Conservation (phyloP, 2,888 invertebrate species). For the Macrophya annulata region DNA sequence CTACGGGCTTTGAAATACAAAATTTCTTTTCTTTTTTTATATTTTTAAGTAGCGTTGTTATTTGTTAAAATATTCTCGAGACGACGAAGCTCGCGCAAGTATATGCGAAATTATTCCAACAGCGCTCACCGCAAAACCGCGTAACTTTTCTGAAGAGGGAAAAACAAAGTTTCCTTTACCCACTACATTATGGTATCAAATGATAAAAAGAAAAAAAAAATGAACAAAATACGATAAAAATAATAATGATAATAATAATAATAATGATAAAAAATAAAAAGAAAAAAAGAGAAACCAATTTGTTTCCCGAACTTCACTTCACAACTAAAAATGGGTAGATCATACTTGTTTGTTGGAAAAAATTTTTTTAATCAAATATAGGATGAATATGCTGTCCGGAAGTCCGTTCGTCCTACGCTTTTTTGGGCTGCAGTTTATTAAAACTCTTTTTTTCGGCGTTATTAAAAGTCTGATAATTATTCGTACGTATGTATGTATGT, state of each 20-base stretch:
- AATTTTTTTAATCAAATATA: not conserved
- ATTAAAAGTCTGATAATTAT: constrained; percentile 3
- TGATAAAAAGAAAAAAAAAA: not conserved
- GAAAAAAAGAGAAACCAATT: not conserved
- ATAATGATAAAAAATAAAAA: not conserved
- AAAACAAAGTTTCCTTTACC: constrained; percentile 25
- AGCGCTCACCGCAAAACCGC: constrained; percentile 15
- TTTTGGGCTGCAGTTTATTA: not conserved
- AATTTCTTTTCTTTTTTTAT: not conserved
- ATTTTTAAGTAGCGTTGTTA: constrained; percentile 20
- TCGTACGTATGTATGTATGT: not conserved
- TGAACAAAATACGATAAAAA: not conserved
- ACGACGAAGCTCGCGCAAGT: not conserved
- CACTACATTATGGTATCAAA: constrained; percentile 41
- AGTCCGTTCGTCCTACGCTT: not conserved
- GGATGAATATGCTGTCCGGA: not conserved
- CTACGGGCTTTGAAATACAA: not conserved
- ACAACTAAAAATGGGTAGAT: not conserved
- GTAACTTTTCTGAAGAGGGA: constrained; percentile 16
- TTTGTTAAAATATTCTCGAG: constrained; percentile 37
- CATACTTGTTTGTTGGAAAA: constrained; percentile 2
- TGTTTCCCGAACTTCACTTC: not conserved
- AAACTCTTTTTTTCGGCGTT: not conserved
- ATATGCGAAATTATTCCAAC: constrained; percentile 22
- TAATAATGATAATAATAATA: not conserved